A percentile compares a stretch with the other conserved stretches of the same genome.
phyloP scores from a whole-genome alignment of 2,888 invertebrate genomes.

The Microctonus aethiopoides region DNA sequence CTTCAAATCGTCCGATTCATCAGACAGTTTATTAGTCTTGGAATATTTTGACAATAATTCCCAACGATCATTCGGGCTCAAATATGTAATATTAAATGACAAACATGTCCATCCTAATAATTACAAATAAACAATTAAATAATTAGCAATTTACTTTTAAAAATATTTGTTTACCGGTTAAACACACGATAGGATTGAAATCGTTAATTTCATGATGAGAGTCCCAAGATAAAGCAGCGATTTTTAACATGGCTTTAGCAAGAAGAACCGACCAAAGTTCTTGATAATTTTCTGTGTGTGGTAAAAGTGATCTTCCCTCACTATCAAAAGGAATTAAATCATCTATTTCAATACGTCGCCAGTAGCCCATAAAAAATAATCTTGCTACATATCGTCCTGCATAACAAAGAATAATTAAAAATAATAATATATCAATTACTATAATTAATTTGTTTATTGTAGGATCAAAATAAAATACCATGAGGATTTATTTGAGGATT shows the following conservation, averaged over 20 bases:
- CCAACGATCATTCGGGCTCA: conserved; percentile 52
- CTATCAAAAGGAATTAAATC: conserved; percentile 67
- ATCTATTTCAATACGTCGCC: conserved; percentile 68
- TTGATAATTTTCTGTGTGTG: conserved; percentile 53
- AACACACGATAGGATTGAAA: conserved; percentile 65
- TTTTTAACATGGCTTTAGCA: conserved; percentile 67
- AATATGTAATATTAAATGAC: conserved; percentile 41
- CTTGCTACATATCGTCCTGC: conserved; percentile 69
- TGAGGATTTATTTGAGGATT: conserved; percentile 61
- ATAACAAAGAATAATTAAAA: background rate
- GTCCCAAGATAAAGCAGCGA: conserved; percentile 65
- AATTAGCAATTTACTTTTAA: background rate
- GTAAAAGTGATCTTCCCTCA: conserved; percentile 61
- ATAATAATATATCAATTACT: conserved; percentile 3
- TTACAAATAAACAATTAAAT: background rate
- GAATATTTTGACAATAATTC: conserved; percentile 49
- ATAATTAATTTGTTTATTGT: conserved; percentile 4
- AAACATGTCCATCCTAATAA: conserved; percentile 52
- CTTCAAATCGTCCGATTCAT: conserved; percentile 40
- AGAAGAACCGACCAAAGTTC: conserved; percentile 69
- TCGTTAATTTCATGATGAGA: conserved; percentile 60
- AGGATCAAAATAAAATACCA: conserved; percentile 47
- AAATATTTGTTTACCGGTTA: conserved; percentile 66
- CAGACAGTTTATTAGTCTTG: background rate
- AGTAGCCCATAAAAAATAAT: conserved; percentile 68